phyloP scores from a whole-genome alignment of 1,140 invertebrate genomes.

The Stratiolaelaps scimitus region DNA sequence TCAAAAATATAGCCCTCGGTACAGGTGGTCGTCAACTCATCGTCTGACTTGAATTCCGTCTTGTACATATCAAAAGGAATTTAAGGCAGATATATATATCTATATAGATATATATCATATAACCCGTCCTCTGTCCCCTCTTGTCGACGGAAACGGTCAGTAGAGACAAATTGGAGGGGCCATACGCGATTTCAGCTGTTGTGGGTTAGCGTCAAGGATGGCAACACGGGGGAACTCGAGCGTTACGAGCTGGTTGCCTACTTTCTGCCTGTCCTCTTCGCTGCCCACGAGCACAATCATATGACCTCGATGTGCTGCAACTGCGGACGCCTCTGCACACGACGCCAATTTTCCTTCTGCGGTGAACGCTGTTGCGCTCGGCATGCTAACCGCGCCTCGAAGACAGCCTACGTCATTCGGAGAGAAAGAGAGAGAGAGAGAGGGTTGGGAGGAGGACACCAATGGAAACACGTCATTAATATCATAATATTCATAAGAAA shows the following conservation, averaged over 20 bases:
- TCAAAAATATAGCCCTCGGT: too few relatives aligned
- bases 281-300: conserved; percentile 9
- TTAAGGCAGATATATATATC: too few relatives aligned
- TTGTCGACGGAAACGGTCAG: neutral
- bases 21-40: too few relatives aligned
- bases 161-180: conserved; percentile 17
- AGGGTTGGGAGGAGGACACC: too few relatives aligned
- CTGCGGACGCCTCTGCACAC: conserved; percentile 10
- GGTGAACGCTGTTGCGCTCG: neutral
- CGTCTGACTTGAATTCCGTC: too few relatives aligned
- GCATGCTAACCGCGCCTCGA: conserved; percentile 16
- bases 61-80: too few relatives aligned
- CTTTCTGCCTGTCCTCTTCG: conserved; percentile 21
- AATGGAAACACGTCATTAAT: too few relatives aligned
- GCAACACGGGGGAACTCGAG: neutral
- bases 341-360: conserved; percentile 18
- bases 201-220: neutral
- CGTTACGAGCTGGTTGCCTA: conserved; percentile 1
- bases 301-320: conserved; percentile 3
- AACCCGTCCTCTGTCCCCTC: too few relatives aligned
- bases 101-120: too few relatives aligned
- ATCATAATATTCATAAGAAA: too few relatives aligned
- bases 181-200: neutral
- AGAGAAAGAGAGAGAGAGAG: too few relatives aligned
- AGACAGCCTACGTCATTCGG: neutral